Conservation (phyloP, 2,888 invertebrate genomes). For the Melinopterus prodromus region DNA sequence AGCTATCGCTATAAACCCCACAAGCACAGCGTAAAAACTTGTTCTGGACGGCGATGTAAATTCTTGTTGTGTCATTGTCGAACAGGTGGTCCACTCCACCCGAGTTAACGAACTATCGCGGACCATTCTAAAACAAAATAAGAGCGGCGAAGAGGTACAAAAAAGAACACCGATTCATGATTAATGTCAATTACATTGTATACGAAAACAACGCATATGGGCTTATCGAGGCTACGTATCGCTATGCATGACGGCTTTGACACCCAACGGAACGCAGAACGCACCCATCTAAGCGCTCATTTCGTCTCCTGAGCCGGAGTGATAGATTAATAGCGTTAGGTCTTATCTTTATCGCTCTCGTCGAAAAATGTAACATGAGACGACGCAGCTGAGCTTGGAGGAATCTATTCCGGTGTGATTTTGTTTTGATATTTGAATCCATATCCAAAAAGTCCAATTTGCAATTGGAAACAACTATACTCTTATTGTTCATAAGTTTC, state of each 20-base stretch:
- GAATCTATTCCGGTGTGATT: constrained; percentile 4
- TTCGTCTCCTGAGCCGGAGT: not conserved
- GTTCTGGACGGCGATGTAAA: constrained; percentile 24
- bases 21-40: constrained; percentile 19
- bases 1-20: constrained; percentile 7
- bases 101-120: constrained; percentile 13
- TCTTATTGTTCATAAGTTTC: no score
- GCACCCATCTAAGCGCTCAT: not conserved
- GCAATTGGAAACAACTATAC: not conserved
- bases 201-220: constrained; percentile 19
- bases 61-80: constrained; percentile 26
- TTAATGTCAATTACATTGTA: constrained; percentile 23
- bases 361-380: not conserved
- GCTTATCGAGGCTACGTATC: not conserved
- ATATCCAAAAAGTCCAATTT: not conserved
- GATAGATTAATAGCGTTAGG: not conserved
- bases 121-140: not conserved
- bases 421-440: not conserved
- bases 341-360: not conserved
- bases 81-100: constrained; percentile 19
- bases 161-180: constrained; percentile 15
- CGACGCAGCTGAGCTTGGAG: not conserved
- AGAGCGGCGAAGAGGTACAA: not conserved
- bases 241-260: constrained; percentile 4
- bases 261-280: constrained; percentile 4